phyloP scores from a whole-genome alignment of 2,888 invertebrate genomes.

The Eudasyphora cyanicolor region DNA sequence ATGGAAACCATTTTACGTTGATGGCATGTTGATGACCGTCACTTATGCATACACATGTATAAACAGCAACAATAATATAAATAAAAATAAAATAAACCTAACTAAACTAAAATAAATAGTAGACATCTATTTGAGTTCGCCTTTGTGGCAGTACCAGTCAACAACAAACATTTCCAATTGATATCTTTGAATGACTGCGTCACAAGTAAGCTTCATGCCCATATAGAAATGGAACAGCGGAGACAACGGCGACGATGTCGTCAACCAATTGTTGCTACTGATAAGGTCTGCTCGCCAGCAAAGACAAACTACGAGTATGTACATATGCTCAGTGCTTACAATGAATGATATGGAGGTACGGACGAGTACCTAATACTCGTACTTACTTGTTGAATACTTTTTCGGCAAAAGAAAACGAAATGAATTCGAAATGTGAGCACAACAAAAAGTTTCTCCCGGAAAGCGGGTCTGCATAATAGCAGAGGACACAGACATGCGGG shows the following conservation, averaged over 20 bases:
- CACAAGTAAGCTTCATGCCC: neutral
- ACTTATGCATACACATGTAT: neutral
- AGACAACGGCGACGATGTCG: neutral
- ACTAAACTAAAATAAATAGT: constrained; percentile 11
- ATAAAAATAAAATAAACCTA: constrained; percentile 3
- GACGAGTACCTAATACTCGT: no score
- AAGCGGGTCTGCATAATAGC: constrained; percentile 43
- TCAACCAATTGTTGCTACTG: constrained; percentile 6
- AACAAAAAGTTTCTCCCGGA: constrained; percentile 40
- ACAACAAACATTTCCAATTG: neutral
- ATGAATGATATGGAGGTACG: neutral
- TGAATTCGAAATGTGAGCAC: constrained; percentile 43
- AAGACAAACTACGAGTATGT: neutral
- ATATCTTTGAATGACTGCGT: constrained; percentile 30
- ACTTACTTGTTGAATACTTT: constrained; percentile 1
- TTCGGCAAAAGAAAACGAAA: constrained; percentile 10
- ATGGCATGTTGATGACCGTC: neutral
- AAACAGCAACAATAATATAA: neutral
- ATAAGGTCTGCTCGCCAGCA: constrained; percentile 31
- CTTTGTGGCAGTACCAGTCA: neutral
- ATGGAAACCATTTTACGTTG: constrained; percentile 20
- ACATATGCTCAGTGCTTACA: no score
- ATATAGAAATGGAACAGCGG: neutral
- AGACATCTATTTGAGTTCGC: neutral
- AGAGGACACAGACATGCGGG: neutral